These are phyloP conservation scores for Melanotus villosus DNA, from an alignment of 2,888 invertebrate species.

Conservation along the genomic window DNA sequence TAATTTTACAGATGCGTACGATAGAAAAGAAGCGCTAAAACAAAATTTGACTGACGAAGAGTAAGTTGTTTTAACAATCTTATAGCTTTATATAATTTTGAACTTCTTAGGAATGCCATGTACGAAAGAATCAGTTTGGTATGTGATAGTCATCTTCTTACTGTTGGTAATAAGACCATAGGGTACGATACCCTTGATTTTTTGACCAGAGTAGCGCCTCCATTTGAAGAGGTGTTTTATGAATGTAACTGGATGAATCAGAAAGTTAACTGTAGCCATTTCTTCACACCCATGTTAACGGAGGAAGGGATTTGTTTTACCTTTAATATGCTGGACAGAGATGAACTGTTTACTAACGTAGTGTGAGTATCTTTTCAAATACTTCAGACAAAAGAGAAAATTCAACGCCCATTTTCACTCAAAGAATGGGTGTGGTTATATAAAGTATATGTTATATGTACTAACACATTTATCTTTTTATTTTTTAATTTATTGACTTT, in stretches of 20 bases:
- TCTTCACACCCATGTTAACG: conserved; percentile 78
- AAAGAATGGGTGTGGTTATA: too few relatives aligned
- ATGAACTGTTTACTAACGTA: conserved; percentile 74
- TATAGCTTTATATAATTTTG: too few relatives aligned
- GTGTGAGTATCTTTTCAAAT: conserved; percentile 66
- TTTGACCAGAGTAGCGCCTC: conserved; percentile 68
- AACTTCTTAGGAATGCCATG: too few relatives aligned
- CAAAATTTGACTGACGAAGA: conserved; percentile 70
- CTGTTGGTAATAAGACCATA: conserved; percentile 70
- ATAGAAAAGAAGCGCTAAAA: conserved; percentile 53
- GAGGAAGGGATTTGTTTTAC: conserved; percentile 84
- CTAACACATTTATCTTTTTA: too few relatives aligned
- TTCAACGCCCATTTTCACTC: too few relatives aligned
- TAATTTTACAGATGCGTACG: conserved; percentile 76
- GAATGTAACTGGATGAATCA: conserved; percentile 69
- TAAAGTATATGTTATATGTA: too few relatives aligned
- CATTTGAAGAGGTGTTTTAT: conserved; percentile 62
- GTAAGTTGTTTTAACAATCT: too few relatives aligned
- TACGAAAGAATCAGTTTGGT: conserved; percentile 73
- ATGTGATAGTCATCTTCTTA: conserved; percentile 74
- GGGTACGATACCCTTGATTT: conserved; percentile 72
- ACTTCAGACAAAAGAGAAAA: neutral
- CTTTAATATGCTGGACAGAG: conserved; percentile 77
- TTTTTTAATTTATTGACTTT: too few relatives aligned
- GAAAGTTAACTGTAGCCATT: conserved; percentile 69